Evolutionary conservation across 1,140 invertebrate genomes (phyloP).

Genomic region (Melitaea cinxia): DNA sequence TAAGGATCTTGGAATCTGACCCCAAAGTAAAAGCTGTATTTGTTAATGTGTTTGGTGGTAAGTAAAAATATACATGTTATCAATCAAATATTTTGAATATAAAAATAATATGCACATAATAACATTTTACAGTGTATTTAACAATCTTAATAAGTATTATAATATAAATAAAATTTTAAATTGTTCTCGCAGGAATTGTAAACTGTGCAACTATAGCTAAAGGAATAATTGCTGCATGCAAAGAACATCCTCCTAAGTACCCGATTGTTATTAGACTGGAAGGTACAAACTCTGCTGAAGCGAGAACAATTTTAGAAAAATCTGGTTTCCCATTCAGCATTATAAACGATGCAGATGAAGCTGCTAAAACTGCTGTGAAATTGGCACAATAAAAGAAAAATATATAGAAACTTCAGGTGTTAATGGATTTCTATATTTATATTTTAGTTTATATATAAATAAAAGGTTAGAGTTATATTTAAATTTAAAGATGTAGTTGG

Average conservation of each 20-base stretch:
- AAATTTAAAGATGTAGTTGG: not conserved
- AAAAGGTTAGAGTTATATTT: too few relatives aligned
- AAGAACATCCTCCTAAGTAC: constrained; percentile 90
- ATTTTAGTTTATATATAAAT: not conserved
- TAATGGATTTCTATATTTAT: constrained; percentile 8
- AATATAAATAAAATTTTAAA: too few relatives aligned
- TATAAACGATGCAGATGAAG: constrained; percentile 94
- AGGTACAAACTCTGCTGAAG: constrained; percentile 87
- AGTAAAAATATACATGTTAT: too few relatives aligned
- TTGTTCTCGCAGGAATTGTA: constrained; percentile 88
- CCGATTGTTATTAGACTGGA: constrained; percentile 97
- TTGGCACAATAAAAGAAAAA: constrained; percentile 47
- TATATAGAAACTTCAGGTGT: not conserved
- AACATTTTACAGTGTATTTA: too few relatives aligned
- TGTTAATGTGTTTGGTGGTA: constrained; percentile 98
- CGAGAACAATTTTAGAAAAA: constrained; percentile 88
- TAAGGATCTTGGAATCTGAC: constrained; percentile 95
- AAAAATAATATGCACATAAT: too few relatives aligned
- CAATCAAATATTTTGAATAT: too few relatives aligned
- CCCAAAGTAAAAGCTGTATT: constrained; percentile 97
- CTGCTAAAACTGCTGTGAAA: constrained; percentile 92
- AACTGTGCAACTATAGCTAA: constrained; percentile 98
- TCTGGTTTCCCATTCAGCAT: constrained; percentile 92
- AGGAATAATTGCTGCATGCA: constrained; percentile 95
- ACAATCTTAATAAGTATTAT: too few relatives aligned